A percentile compares a stretch with the other conserved stretches of the same genome.
Evolutionary conservation across 2,888 invertebrate genomes (phyloP).

Genomic region (Sabatieria punctata): DNA sequence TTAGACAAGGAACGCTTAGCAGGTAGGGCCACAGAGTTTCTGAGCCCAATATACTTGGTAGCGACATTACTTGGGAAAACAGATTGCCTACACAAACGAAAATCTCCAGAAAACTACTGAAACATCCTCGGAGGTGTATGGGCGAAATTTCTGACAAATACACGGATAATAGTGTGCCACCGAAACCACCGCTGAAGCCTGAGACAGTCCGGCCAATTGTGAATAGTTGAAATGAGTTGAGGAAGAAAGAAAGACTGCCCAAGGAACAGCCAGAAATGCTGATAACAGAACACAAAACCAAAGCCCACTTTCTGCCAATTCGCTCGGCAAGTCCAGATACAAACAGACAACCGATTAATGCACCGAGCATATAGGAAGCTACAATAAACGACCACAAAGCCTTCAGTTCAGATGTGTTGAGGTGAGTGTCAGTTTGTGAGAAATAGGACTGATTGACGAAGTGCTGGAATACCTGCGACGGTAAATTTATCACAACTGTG

Average conservation of each 20-base stretch:
- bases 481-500: not conserved
- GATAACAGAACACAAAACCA: not conserved
- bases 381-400: not conserved
- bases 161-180: not conserved
- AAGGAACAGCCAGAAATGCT: no score
- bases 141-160: constrained; percentile 3
- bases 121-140: not conserved
- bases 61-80: not conserved
- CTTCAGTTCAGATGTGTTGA: not conserved
- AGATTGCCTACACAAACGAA: not conserved
- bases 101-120: not conserved
- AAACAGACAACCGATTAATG: not conserved
- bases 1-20: not conserved
- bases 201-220: not conserved
- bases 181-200: not conserved
- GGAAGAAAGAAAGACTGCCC: not conserved
- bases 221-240: not conserved
- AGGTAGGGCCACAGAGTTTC: not conserved
- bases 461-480: not conserved
- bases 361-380: not conserved
- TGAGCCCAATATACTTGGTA: not conserved
- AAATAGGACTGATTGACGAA: not conserved
- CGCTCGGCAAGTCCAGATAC: not conserved
- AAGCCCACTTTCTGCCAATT: not conserved
- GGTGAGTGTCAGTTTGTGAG: not conserved